These are phyloP conservation scores for Crenichthys baileyi DNA, from an alignment of 2,797 vertebrate species.

Conservation along the genomic window DNA sequence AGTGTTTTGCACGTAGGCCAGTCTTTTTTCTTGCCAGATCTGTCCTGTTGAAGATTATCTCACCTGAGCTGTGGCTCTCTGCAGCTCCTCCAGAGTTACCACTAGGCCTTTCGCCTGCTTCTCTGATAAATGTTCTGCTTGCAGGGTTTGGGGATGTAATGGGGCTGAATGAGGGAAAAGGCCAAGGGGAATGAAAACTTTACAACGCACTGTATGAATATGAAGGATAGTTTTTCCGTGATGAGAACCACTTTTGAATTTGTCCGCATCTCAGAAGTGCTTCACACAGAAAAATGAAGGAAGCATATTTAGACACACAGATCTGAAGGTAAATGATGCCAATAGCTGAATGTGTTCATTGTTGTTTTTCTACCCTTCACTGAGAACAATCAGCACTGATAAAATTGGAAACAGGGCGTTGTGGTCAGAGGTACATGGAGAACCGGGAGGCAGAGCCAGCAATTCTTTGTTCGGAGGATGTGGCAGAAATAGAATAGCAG, in stretches of 20 bases:
- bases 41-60: no score
- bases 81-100: no score
- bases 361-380: background rate
- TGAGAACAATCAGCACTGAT: slow-evolving; percentile 20
- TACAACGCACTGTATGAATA: background rate
- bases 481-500: slow-evolving; percentile 14
- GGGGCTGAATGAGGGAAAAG: background rate
- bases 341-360: slow-evolving; percentile 8
- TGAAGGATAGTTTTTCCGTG: no score
- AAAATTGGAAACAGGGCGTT: slow-evolving; percentile 26
- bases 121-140: no score
- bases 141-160: no score
- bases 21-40: no score
- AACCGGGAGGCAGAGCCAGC: slow-evolving; percentile 38
- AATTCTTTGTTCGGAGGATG: slow-evolving; percentile 43
- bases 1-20: no score
- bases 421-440: slow-evolving; percentile 33
- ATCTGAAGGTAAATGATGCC: slow-evolving; percentile 4
- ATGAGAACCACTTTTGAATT: background rate
- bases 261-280: background rate
- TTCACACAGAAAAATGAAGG: background rate
- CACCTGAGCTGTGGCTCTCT: no score
- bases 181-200: background rate
- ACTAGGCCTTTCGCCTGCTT: no score
- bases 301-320: slow-evolving; percentile 5